These are phyloP conservation scores for Chaetodon trifasciatus DNA, from an alignment of 2,797 vertebrate genomes.

Conservation along the genomic window DNA sequence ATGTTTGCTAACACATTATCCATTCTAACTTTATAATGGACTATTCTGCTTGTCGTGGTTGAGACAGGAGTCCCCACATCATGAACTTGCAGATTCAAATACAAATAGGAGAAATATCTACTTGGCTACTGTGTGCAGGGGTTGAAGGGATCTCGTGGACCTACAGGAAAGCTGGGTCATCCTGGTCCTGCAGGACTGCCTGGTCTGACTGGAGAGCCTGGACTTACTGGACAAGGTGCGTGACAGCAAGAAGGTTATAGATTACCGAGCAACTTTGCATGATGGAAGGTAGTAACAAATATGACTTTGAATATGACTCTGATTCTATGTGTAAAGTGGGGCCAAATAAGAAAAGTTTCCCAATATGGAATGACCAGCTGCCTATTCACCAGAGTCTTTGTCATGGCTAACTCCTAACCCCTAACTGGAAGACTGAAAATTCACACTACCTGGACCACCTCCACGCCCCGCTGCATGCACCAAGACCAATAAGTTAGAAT, in stretches of 20 bases:
- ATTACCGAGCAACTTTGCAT: neutral
- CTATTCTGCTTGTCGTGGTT: neutral
- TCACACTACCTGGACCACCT: neutral
- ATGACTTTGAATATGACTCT: neutral
- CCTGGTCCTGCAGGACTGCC: conserved; percentile 57
- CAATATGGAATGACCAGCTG: neutral
- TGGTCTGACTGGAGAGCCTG: conserved; percentile 64
- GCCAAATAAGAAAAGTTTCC: neutral
- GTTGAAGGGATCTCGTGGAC: conserved; percentile 53
- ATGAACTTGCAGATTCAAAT: neutral
- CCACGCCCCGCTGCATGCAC: neutral
- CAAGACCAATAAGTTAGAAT: neutral
- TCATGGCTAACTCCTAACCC: neutral
- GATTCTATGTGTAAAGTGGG: neutral
- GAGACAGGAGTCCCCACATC: neutral
- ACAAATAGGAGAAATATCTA: neutral
- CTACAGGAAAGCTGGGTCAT: conserved; percentile 43
- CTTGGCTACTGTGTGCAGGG: conserved; percentile 51
- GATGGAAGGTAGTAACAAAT: neutral
- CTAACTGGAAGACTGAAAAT: neutral
- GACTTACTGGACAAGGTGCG: conserved; percentile 74
- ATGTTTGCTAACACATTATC: too few relatives aligned
- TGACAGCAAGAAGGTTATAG: neutral
- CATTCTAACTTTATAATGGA: neutral
- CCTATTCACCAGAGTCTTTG: neutral